These are phyloP conservation scores for Lagorchestes hirsutus DNA, from an alignment of 2,797 vertebrate genomes.

Conservation along the genomic window DNA sequence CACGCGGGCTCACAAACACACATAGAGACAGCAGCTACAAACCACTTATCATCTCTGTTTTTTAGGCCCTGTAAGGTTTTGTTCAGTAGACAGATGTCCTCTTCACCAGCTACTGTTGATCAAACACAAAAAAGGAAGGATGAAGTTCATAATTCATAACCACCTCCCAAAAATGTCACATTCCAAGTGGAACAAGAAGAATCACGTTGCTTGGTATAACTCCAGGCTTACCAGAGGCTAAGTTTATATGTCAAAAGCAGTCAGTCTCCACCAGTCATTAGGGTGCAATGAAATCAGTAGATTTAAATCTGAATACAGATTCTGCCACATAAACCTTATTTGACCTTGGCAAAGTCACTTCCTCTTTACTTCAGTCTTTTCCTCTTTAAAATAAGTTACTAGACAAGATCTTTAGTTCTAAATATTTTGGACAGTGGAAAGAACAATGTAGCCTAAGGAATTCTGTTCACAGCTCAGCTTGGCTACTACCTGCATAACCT, in stretches of 20 bases:
- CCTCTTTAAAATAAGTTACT: background rate
- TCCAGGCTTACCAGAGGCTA: background rate
- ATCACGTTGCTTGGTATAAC: rapidly evolving
- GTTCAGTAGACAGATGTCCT: background rate
- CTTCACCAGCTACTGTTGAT: background rate
- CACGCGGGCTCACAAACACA: background rate
- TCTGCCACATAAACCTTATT: background rate
- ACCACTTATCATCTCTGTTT: background rate
- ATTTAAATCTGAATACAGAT: background rate
- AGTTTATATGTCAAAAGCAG: no score
- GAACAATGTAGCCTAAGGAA: background rate
- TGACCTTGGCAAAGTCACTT: background rate
- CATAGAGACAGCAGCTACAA: background rate
- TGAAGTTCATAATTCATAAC: background rate
- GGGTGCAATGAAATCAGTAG: background rate
- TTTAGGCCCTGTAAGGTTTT: background rate
- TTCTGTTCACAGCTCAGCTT: background rate
- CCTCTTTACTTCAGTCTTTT: background rate
- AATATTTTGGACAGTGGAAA: background rate
- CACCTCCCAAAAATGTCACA: background rate
- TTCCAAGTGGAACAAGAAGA: background rate
- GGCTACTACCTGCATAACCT: background rate
- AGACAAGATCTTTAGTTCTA: background rate
- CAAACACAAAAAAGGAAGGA: background rate
- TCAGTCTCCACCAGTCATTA: background rate